Conservation (phyloP, 2,113 vertebrate species). For the Gnathonemus longibarbis region DNA sequence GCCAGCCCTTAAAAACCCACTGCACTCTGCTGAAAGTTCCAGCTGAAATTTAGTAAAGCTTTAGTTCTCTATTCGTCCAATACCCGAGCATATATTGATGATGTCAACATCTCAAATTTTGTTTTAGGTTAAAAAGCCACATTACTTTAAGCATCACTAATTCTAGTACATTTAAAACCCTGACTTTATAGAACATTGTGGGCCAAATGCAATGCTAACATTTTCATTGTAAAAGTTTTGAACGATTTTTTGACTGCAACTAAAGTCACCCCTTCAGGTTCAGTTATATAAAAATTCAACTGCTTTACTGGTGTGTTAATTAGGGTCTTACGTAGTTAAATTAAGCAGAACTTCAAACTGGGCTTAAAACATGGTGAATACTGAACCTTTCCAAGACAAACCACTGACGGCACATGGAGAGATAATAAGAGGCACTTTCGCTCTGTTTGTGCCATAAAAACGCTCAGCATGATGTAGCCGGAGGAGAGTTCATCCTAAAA, state of each 20-base stretch:
- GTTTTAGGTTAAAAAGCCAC: not conserved
- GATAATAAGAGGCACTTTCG: not conserved
- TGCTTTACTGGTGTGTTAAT: not conserved
- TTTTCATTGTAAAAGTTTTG: not conserved
- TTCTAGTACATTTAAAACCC: not conserved
- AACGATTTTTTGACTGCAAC: not conserved
- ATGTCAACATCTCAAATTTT: not conserved
- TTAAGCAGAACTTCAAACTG: not conserved
- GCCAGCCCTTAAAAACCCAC: not conserved
- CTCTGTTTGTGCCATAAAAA: not conserved
- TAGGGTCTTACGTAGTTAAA: not conserved
- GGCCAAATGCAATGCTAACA: not conserved
- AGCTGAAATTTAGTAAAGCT: not conserved
- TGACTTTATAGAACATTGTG: not conserved
- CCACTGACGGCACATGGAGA: not conserved
- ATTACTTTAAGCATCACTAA: not conserved
- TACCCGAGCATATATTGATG: not conserved
- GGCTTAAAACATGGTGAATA: not conserved
- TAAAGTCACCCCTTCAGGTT: not conserved
- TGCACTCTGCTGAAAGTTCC: not conserved
- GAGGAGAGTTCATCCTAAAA: not conserved
- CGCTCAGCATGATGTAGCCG: not conserved
- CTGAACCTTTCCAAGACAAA: not conserved
- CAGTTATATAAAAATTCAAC: not conserved
- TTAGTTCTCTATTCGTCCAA: not conserved